These are phyloP conservation scores for Cylloceria caligata DNA, from an alignment of 2,888 invertebrate genomes.

Conservation along the genomic window DNA sequence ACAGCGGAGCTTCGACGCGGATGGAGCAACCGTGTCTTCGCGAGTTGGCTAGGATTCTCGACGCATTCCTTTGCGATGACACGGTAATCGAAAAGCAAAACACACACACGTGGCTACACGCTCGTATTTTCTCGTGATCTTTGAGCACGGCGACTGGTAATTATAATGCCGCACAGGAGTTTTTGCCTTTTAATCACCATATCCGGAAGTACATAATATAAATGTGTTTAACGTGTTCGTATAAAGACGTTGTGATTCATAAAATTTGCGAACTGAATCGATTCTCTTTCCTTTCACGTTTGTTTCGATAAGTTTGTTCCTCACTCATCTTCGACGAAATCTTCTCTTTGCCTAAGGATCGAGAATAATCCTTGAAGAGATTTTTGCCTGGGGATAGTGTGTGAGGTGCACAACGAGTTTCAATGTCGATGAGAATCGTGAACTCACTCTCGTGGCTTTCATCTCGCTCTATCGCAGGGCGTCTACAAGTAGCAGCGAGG, in stretches of 20 bases:
- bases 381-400: slow-evolving; percentile 44
- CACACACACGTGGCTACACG: background rate
- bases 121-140: slow-evolving; percentile 37
- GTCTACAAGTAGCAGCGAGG: slow-evolving; percentile 49
- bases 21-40: slow-evolving; percentile 35
- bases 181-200: slow-evolving; percentile 29
- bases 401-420: slow-evolving; percentile 57
- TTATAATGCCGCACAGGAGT: slow-evolving; percentile 27
- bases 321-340: slow-evolving; percentile 27
- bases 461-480: slow-evolving; percentile 26
- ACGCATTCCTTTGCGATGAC: slow-evolving; percentile 52
- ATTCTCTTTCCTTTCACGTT: background rate
- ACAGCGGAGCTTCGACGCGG: slow-evolving; percentile 37
- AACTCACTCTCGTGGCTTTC: slow-evolving; percentile 34
- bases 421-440: slow-evolving; percentile 63
- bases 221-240: background rate
- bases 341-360: slow-evolving; percentile 7
- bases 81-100: slow-evolving; percentile 26
- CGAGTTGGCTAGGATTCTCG: slow-evolving; percentile 42
- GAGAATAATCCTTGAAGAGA: slow-evolving; percentile 39
- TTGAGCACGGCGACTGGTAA: slow-evolving; percentile 33
- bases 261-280: slow-evolving; percentile 26
- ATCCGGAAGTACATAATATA: slow-evolving; percentile 6
- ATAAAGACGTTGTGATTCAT: slow-evolving; percentile 36
- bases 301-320: background rate